These are phyloP conservation scores for Parascotia fuliginaria DNA, from an alignment of 2,888 invertebrate genomes.

Conservation along the genomic window DNA sequence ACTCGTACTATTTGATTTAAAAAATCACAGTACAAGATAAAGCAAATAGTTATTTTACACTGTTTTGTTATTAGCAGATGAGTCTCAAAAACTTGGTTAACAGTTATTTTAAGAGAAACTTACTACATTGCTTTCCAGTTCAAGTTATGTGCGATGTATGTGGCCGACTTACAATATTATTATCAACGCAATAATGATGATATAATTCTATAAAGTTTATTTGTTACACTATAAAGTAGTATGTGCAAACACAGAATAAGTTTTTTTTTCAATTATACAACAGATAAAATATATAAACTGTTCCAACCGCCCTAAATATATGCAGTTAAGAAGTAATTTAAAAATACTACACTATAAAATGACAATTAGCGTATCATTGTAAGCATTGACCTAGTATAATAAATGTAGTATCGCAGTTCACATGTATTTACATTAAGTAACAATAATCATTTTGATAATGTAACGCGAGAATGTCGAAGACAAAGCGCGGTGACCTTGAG, in stretches of 20 bases:
- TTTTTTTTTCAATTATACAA: neutral
- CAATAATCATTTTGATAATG: slow-evolving; percentile 72
- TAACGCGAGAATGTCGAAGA: slow-evolving; percentile 75
- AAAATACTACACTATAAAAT: slow-evolving; percentile 25
- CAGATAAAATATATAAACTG: neutral
- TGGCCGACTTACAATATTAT: slow-evolving; percentile 35
- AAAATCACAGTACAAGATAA: neutral
- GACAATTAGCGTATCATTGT: slow-evolving; percentile 57
- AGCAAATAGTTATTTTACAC: slow-evolving; percentile 3
- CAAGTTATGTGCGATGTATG: slow-evolving; percentile 13
- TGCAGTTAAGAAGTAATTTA: slow-evolving; percentile 1
- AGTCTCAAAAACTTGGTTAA: slow-evolving; percentile 3
- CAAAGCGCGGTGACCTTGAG: slow-evolving; percentile 77
- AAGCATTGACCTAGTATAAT: slow-evolving; percentile 66
- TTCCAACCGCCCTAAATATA: slow-evolving; percentile 2
- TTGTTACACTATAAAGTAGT: neutral
- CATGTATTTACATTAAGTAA: slow-evolving; percentile 75
- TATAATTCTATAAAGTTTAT: slow-evolving; percentile 15
- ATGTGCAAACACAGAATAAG: neutral
- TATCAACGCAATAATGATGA: slow-evolving; percentile 20
- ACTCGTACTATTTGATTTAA: neutral
- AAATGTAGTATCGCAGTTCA: slow-evolving; percentile 66
- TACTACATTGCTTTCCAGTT: slow-evolving; percentile 22
- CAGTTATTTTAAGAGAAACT: slow-evolving; percentile 41
- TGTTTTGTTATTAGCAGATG: neutral